Base-by-base conservation (phyloP, 2,888 invertebrate species). In the Coelinius sp. region DNA sequence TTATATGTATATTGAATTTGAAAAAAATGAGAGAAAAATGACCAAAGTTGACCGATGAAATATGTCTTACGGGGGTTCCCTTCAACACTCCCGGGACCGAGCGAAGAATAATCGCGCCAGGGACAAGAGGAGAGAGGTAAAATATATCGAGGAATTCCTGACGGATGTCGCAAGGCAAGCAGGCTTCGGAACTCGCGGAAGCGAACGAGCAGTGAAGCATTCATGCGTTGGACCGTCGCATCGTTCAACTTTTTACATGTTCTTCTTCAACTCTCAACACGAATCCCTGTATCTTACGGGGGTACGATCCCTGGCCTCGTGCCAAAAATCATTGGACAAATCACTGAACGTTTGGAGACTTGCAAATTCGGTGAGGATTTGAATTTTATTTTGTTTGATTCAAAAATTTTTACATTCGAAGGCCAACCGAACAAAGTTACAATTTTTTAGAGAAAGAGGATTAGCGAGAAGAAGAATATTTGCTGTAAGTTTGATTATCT, bases 221-320 rank as follows among this genome's bases (percentile, higher is more conserved):
- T 80, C 78, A 77, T 76, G 78, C 78, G 76, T 77, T 77, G 74
- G 77, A 76, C 75, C 75, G 76, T 69, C 68, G 68, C 31, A 20
- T 69, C 59, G 46, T 62, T 52, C 46, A 20, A 44, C 20, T 63
- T 44, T 44, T 41, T 63, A 22, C 41, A n/a, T n/a, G n/a, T n/a
- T 64, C 44, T 27, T 49, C 27, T 41, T 31, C 41, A 6, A 53
- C 27, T 63, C 46, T 44, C 25, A 52, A 24, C 24, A 1, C 53
- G 6, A 25, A 53, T 53, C 25, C 25, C 53, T 53, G 12, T 25
- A 53, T 53, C 22, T 53, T n/a, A 25, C 25, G 25, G 25, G 8
- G 17, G 22, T 52, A 25, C 22, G 12, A 7, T 12, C 25, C 53
- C 6, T 53, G 53, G 31, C 49, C 22, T 24, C 3, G n/a, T 7